These are phyloP conservation scores for Upupa epops DNA, from an alignment of 2,113 vertebrate species.

Conservation along the genomic window DNA sequence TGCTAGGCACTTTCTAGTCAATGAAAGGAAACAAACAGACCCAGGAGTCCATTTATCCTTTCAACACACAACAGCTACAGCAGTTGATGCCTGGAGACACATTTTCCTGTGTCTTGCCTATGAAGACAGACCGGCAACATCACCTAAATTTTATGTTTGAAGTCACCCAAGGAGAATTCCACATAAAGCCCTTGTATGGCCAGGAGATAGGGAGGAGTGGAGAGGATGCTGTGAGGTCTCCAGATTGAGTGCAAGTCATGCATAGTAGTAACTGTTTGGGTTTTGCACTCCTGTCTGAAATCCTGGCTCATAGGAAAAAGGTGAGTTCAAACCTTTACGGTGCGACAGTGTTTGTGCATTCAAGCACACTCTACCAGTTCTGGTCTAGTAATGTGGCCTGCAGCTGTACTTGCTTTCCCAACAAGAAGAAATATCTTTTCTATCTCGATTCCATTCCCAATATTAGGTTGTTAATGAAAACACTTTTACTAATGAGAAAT, in stretches of 20 bases:
- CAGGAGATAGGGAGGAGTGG: fast-evolving
- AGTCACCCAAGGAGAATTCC: neutral
- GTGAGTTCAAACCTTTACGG: neutral
- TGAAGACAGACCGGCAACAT: neutral
- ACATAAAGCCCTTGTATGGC: neutral
- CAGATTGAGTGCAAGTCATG: fast-evolving
- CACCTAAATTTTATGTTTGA: neutral
- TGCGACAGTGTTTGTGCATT: neutral
- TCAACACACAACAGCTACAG: neutral
- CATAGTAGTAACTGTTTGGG: neutral
- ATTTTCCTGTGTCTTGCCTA: neutral
- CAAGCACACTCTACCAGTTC: neutral
- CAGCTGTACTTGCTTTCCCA: neutral
- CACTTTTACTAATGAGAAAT: neutral
- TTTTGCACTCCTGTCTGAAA: neutral
- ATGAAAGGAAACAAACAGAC: neutral
- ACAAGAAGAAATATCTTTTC: neutral
- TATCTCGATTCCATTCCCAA: neutral
- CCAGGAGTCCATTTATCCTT: neutral
- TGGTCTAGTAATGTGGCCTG: neutral
- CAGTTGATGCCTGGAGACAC: neutral
- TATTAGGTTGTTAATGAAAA: neutral
- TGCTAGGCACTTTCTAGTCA: neutral
- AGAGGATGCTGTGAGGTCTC: neutral
- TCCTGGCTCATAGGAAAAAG: neutral